Base-by-base conservation (phyloP, 1,140 invertebrate species). In the Lucilia cuprina region DNA sequence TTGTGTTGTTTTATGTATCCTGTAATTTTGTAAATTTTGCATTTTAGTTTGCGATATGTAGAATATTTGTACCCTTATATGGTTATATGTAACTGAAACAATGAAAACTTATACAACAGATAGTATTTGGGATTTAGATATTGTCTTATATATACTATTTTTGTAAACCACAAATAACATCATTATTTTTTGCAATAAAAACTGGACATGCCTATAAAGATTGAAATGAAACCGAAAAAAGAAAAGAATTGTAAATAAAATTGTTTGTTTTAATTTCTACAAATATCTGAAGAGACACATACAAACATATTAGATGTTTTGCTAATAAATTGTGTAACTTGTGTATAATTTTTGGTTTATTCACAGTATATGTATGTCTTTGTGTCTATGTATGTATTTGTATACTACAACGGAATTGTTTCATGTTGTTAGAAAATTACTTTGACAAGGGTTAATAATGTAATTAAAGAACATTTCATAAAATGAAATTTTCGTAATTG, bases 401-500 rank as follows among this genome's bases (percentile, higher is more conserved):
- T n/a, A 60, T 60, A 12, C 65, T 12, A 70, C 65, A 70, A 21
- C n/a, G n/a, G 65, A 70, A 70, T 70, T 70, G n/a, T 70, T 70
- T 19, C 19, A 25, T 25, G 65, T 70, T 70, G 19, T 21, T 21
- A 70, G n/a, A 70, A 70, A 70, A 70, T 19, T 70, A 60, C 65
- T 70, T 21, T 70, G 65, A 70, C 65, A 70, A 70, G 65, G 65
- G 65, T 70, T 25, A 70, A 70, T 70, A 70, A 70, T 70, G 19
- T 70, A 70, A 70, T 70, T 70, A 70, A 70, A 19, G 19, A 21
- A 70, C 65, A 70, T 70, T 70, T 70, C 65, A 70, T 70, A 70
- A 70, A 70, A 70, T 70, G 65, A 70, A 70, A 70, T 70, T 60
- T 70, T 25, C 65, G 65, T 70, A 70, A 70, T 70, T 70, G 65